Base-by-base conservation (phyloP, 2,113 vertebrate species). In the Mus spicilegus region DNA sequence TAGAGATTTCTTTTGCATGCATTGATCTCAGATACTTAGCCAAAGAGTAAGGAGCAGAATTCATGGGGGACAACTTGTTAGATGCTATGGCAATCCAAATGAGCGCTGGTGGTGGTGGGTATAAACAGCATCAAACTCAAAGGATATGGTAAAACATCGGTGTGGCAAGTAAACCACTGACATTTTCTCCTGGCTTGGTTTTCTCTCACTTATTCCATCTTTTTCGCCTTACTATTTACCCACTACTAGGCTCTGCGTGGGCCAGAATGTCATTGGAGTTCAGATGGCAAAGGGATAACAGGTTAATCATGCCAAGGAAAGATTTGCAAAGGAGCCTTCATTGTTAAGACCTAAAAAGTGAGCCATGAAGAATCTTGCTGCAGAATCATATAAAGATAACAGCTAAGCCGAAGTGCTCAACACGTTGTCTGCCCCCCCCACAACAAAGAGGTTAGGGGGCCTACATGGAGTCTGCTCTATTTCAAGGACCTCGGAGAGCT, bases 401-500 rank as follows among this genome's bases (percentile, higher is more conserved):
- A 67, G 28, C 42, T 70, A 72, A 89, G 28, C 33, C 61, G 36
- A 63, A 17, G 2, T 86, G 67, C 84, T 87, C 30, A 70, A 19
- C 80, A 26, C 46, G 88, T 3, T 10, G 76, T 42, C 9, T 7
- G 49, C 49, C 49, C 49, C 49, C 49, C 49, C n/a, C 86, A 39
- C 28, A 39, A 54, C 36, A 94, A 54, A 91, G 56, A 94, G 9
- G 58, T 20, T 65, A 7, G 46, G 73, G 67, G 73, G n/a, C 5
- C 56, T 91, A 12, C 86, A 69, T 42, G 63, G 28, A 24, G 46
- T 46, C n/a, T 92, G 54, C 5, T 95, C 28, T 67, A 7, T 89
- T 96, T 91, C 42, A 93, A 95, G 69, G 70, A 75, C 54, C 51
- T 89, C 26, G 46, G 80, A 85, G 33, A 76, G 20, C 65, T 92